Base-by-base conservation (phyloP, 2,797 vertebrate genomes). In the Astyanax mexicanus region DNA sequence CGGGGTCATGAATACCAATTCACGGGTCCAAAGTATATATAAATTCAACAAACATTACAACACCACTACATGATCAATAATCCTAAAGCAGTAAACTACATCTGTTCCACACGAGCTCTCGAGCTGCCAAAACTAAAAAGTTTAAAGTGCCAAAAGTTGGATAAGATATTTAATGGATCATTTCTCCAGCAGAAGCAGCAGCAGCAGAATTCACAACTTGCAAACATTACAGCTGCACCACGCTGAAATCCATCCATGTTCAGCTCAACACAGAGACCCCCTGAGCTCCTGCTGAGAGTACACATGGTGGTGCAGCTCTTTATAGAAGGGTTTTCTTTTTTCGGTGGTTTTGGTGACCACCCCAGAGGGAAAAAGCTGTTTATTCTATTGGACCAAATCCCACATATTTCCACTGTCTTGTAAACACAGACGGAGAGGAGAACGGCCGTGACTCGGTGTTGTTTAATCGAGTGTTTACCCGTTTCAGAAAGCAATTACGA, bases 391-490 rank as follows among this genome's bases (percentile, higher is more conserved):
- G 47, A 57, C 40, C 15, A 1, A 51, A 64, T 38, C 47, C 68
- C 6, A 27, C 69, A 67, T 35, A 44, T 78, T 74, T 82, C 15
- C 35, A 62, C 11, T 12, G 37, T 61, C 38, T 37, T 70, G 73
- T 71, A 67, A 71, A 78, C 69, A 72, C 27, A 73, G 69, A 66
- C 51, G 42, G 23, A 38, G 17, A 4, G 19, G 25, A 66, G 35
- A 49, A 66, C 32, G 13, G 61, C 42, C 37, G 25, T 27, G 52
- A 64, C 17, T 61, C 54, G 70, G 19, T 51, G 32, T 49, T 61
- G 74, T 72, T 77, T 72, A 68, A 52, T 72, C 32, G 23, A 49
- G 62, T 75, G 27, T 57, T 70, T 76, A 51, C 38, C 15, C 45
- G 5, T 52, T 42, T 44, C 37, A 51, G 27, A 42, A 54, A 51